These are phyloP conservation scores for Aldabrachelys gigantea DNA, from an alignment of 2,113 vertebrate species.

Conservation along the genomic window DNA sequence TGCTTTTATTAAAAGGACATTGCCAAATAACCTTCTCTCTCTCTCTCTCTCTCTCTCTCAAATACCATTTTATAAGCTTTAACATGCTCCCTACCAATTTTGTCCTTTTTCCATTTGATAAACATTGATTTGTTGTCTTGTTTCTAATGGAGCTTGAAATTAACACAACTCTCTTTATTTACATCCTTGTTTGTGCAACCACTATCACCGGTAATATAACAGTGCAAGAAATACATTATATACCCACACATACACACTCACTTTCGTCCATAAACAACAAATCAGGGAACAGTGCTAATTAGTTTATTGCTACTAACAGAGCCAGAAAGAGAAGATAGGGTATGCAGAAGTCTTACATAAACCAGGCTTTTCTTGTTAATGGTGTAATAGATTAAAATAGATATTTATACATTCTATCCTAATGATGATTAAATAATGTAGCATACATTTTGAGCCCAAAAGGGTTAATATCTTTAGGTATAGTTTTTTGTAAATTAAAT, in stretches of 20 bases:
- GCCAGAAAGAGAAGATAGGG: neutral
- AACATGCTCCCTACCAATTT: neutral
- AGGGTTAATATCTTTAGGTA: neutral
- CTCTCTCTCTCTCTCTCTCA: neutral
- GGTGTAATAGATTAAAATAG: neutral
- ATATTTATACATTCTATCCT: neutral
- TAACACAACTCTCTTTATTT: constrained; percentile 9
- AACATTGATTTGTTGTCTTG: constrained; percentile 23
- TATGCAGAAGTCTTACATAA: neutral
- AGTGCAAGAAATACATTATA: neutral
- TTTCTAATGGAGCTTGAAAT: constrained; percentile 44
- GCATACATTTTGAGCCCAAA: neutral
- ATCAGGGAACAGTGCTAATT: neutral
- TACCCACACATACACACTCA: neutral
- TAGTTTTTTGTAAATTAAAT: neutral
- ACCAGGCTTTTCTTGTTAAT: neutral
- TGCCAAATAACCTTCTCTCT: neutral
- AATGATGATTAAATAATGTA: neutral
- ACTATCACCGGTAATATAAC: neutral
- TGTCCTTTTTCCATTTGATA: neutral
- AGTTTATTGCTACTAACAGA: neutral
- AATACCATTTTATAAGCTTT: neutral
- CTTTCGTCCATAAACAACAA: neutral
- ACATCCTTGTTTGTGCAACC: neutral
- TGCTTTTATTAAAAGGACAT: neutral